Evolutionary conservation across 2,113 vertebrate species (phyloP).

Genomic region (Tangachromis dhanisi): DNA sequence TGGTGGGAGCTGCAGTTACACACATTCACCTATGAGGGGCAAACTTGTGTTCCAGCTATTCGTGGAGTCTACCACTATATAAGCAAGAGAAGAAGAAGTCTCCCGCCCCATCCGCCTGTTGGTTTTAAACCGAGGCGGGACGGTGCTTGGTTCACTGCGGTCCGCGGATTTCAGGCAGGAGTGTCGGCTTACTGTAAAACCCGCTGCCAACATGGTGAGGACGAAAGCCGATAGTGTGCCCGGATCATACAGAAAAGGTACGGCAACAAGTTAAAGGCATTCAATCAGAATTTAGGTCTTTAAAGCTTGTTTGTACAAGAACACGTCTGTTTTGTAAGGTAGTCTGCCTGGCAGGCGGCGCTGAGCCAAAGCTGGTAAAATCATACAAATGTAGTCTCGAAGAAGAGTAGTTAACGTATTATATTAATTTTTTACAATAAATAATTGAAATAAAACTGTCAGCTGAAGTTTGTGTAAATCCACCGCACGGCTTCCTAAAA

Average conservation of each 20-base stretch:
- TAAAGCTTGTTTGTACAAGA: accelerated
- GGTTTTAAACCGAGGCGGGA: slow-evolving; percentile 54
- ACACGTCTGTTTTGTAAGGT: accelerated
- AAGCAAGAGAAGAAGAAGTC: slow-evolving; percentile 21
- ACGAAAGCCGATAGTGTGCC: slow-evolving; percentile 72
- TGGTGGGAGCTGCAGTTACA: not conserved
- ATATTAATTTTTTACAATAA: not conserved
- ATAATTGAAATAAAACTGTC: not conserved
- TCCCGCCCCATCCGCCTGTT: slow-evolving; percentile 38
- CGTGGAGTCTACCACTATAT: not conserved
- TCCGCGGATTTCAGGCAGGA: accelerated
- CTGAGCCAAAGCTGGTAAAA: too few relatives aligned
- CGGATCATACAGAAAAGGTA: slow-evolving; percentile 69
- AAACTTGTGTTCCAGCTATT: accelerated
- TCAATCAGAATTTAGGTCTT: accelerated
- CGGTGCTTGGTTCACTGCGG: accelerated
- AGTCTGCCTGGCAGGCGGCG: not conserved
- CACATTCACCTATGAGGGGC: not conserved
- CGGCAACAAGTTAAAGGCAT: accelerated
- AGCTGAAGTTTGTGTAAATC: not conserved
- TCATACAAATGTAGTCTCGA: not conserved
- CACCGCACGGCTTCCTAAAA: not conserved
- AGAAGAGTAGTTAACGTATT: not conserved
- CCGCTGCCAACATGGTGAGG: slow-evolving; percentile 52
- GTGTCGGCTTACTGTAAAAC: accelerated